phyloP scores from a whole-genome alignment of 2,113 vertebrate species.

The Thamnophis sirtalis region DNA sequence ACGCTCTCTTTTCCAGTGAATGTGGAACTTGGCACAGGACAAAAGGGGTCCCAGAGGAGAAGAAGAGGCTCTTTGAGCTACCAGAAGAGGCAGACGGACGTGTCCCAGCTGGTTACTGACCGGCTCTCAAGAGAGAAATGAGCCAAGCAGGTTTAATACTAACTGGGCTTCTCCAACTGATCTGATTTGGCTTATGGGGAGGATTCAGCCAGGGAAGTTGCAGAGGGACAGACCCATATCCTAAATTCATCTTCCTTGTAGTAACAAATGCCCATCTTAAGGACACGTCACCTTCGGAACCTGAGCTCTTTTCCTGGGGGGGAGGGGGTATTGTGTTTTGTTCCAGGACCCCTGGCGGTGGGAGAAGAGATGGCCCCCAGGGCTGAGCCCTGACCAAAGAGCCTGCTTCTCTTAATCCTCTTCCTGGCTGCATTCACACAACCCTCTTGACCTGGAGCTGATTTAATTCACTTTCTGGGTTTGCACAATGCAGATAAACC shows the following conservation, averaged over 20 bases:
- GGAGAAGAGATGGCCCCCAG: not conserved
- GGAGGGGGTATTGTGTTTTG: not conserved
- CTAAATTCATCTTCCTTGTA: no score
- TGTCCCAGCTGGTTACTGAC: not conserved
- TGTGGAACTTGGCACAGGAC: not conserved
- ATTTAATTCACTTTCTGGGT: not conserved
- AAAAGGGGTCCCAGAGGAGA: no score
- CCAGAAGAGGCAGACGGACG: not conserved
- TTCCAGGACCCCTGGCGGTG: not conserved
- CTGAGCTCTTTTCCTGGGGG: not conserved
- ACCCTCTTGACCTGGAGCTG: not conserved
- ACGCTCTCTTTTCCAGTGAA: not conserved
- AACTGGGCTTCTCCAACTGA: not conserved
- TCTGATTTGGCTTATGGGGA: not conserved
- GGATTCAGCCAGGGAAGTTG: not conserved
- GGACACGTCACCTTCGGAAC: not conserved
- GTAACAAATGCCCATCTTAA: not conserved
- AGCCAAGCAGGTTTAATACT: not conserved
- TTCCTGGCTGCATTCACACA: not conserved
- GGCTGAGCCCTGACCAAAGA: not conserved
- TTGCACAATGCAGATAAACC: not conserved
- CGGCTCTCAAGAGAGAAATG: not conserved
- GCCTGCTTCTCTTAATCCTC: not conserved
- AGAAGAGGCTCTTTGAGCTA: fast-evolving
- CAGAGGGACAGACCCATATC: not conserved